Base-by-base conservation (phyloP, 1,140 invertebrate species). In the Magallana gigas region DNA sequence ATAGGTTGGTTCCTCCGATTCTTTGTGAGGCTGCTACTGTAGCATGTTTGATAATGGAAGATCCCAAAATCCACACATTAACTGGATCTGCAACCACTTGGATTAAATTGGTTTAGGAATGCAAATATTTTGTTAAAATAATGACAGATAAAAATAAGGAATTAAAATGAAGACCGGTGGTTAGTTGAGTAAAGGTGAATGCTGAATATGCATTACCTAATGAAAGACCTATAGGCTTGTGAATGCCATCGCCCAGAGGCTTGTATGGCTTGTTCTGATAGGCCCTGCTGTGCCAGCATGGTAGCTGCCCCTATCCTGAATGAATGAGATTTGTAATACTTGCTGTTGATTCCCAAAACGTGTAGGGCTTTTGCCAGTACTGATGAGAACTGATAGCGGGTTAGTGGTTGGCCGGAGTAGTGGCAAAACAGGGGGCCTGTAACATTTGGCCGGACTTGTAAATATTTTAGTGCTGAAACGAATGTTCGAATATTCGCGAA, bases 291-390 rank as follows among this genome's bases (percentile, higher is more conserved):
- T 16, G 48, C 71, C 14, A 57, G 5, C 18, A 59, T 57, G 18
- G 87, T 82, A 18, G 84, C 87, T 1, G 71, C 87, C 14, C 87
- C 87, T 48, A 88, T 88, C 23, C 87, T 57, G 23, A 88, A 88
- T 18, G 84, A 83, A 85, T 88, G 87, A 9, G 84, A 64, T 58
- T 60, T 85, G 36, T 76, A 84, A 60, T 62, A 48, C 8, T 62
- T 57, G 36, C 12, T 57, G 12, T 60, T 23, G 4, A 85, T 62
- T 48, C 83, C 83, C 23, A 88, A 8, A 48, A 81, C 14, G 11
- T 85, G 14, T 76, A 64, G 57, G 83, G 18, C 62, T 59, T 60
- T 60, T 81, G 36, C 64, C 5, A 88, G 57, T 18, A 88, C 58
- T 48, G 58, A 81, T 16, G 29, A 18, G 23, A 85, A 85, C 48